Base-by-base conservation (phyloP, 2,888 invertebrate species). In the Athalia circularis region DNA sequence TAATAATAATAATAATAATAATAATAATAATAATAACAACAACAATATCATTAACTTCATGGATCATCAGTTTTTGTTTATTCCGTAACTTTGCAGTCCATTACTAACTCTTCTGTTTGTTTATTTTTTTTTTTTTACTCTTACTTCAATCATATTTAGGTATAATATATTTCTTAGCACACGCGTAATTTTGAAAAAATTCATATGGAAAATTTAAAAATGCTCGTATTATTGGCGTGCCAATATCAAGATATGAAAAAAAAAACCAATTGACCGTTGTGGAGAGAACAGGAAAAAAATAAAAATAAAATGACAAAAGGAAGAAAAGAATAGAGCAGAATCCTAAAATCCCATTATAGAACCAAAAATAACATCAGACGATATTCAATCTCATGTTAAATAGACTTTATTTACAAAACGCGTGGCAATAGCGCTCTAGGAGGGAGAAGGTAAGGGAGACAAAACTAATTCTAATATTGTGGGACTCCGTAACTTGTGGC, bases 401-500 rank as follows among this genome's bases (percentile, higher is more conserved):
- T 75, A 52, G 75, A 75, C 50, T 75, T 75, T 75, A 75, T 75
- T 75, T 75, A 75, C 75, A 75, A 62, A 50, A 65, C 45, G 72
- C 57, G 57, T 59, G 45, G 8, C 11, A 5, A 62, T 13, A 15
- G 4, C 5, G 62, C 29, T 62, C n/a, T 15, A 5, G 5, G 8
- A 62, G 15, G 4, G 8, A 1, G 8, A 5, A 5, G 15, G 8
- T 15, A 29, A 13, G 5, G 29, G 45, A 13, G 59, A 59, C 11
- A 47, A 11, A 11, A 4, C 29, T 47, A 43, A 72, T 59, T 9
- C 75, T 75, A 75, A 72, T 61, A 75, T 61, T 62, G 13, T 48
- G 82, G 82, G 4, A 80, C 75, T 59, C 80, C 81, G 47, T 81
- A 81, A 50, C 77, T 75, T 54, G 80, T 78, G 64, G 79, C 74